Evolutionary conservation across 2,113 vertebrate genomes (phyloP).

Genomic region (Stigmatopora nigra): DNA sequence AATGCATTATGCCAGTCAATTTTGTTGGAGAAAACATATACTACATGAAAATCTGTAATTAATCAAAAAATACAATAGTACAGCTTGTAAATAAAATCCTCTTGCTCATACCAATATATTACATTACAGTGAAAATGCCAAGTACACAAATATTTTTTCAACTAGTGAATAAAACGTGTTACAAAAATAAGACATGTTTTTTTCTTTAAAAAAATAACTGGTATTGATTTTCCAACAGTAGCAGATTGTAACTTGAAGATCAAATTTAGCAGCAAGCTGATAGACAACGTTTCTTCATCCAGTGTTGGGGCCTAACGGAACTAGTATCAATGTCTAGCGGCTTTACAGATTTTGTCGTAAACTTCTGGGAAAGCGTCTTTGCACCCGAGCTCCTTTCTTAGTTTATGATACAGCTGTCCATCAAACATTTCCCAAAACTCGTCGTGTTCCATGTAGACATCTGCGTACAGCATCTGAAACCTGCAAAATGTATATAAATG

Average conservation of each 20-base stretch:
- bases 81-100: too few species aligned
- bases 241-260: not conserved
- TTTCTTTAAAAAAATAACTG: not conserved
- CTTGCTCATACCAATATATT: too few species aligned
- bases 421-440: slow-evolving; percentile 99
- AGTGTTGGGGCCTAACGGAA: too few species aligned
- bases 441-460: slow-evolving; percentile 91
- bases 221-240: not conserved
- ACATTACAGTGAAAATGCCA: not conserved
- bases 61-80: too few species aligned
- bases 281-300: not conserved
- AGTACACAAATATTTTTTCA: too few species aligned
- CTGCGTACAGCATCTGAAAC: slow-evolving; percentile 98
- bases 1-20: too few species aligned
- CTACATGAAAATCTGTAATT: too few species aligned
- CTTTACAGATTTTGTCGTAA: slow-evolving; percentile 97
- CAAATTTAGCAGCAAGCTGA: not conserved
- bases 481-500: too few species aligned
- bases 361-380: slow-evolving; percentile 92
- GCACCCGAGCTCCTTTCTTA: slow-evolving; percentile 82
- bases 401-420: slow-evolving; percentile 82
- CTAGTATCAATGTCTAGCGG: slow-evolving; percentile 82
- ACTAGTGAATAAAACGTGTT: not conserved
- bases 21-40: too few species aligned
- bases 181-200: not conserved